These are phyloP conservation scores for Chaitophorus viminalis DNA, from an alignment of 2,888 invertebrate genomes.

Conservation along the genomic window DNA sequence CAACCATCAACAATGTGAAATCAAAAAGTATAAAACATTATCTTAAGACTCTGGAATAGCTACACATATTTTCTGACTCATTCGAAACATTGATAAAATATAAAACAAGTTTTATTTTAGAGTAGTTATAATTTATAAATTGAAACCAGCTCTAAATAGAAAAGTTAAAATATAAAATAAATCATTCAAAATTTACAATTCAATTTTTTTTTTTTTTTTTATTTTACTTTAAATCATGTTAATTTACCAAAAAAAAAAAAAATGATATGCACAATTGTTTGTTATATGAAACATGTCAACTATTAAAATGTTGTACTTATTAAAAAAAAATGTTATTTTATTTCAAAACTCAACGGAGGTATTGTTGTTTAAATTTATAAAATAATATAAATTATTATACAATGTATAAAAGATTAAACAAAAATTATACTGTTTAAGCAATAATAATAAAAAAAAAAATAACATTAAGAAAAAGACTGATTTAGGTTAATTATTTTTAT, in stretches of 20 bases:
- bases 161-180: conserved; percentile 29
- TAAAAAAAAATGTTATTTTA: conserved; percentile 25
- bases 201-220: neutral
- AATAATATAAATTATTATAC: conserved; percentile 8
- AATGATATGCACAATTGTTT: conserved; percentile 57
- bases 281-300: conserved; percentile 45
- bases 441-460: neutral
- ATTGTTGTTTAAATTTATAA: conserved; percentile 35
- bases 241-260: conserved; percentile 26
- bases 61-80: neutral
- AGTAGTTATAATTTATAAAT: neutral
- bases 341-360: conserved; percentile 8
- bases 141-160: conserved; percentile 29
- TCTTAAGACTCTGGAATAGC: conserved; percentile 43
- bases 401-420: neutral
- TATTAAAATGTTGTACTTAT: conserved; percentile 14
- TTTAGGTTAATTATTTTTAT: neutral
- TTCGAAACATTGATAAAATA: conserved; percentile 17
- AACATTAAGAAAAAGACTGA: conserved; percentile 1
- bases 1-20: conserved; percentile 5
- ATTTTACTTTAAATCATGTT: conserved; percentile 33
- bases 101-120: conserved; percentile 20
- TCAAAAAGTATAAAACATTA: conserved; percentile 44
- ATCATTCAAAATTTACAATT: conserved; percentile 2
- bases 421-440: neutral